These are phyloP conservation scores for Ciconia boyciana DNA, from an alignment of 2,113 vertebrate species.

Conservation along the genomic window DNA sequence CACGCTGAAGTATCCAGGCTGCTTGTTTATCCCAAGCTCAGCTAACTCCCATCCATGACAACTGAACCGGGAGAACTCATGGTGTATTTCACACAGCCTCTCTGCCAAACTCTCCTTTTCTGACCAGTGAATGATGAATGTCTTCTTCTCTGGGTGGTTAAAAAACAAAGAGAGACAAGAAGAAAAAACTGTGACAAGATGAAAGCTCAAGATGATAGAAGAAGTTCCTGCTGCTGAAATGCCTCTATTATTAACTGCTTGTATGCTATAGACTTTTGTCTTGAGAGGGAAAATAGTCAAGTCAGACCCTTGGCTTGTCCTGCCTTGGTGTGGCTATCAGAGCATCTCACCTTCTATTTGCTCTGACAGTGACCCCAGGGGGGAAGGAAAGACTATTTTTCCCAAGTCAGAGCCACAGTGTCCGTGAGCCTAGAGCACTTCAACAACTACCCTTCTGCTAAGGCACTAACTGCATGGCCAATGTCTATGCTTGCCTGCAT, in stretches of 20 bases:
- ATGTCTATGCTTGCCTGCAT: background rate
- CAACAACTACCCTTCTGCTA: background rate
- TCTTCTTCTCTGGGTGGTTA: background rate
- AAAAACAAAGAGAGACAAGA: background rate
- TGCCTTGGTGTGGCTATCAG: background rate
- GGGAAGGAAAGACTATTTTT: background rate
- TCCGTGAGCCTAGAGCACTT: background rate
- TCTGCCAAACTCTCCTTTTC: background rate
- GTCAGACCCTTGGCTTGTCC: background rate
- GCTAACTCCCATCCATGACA: background rate
- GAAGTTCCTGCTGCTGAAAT: background rate
- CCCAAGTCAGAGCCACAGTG: accelerated
- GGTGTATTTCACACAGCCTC: background rate
- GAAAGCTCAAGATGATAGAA: background rate
- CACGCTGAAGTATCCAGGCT: background rate
- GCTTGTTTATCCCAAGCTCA: background rate
- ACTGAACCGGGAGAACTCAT: background rate
- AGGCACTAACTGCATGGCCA: background rate
- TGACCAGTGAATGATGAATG: background rate
- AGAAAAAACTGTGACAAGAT: background rate
- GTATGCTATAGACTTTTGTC: background rate
- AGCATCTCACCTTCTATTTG: background rate
- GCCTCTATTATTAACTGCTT: background rate
- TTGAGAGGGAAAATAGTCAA: background rate
- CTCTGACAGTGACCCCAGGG: background rate